phyloP scores from a whole-genome alignment of 2,888 invertebrate species.

The Yponomeuta cagnagella region DNA sequence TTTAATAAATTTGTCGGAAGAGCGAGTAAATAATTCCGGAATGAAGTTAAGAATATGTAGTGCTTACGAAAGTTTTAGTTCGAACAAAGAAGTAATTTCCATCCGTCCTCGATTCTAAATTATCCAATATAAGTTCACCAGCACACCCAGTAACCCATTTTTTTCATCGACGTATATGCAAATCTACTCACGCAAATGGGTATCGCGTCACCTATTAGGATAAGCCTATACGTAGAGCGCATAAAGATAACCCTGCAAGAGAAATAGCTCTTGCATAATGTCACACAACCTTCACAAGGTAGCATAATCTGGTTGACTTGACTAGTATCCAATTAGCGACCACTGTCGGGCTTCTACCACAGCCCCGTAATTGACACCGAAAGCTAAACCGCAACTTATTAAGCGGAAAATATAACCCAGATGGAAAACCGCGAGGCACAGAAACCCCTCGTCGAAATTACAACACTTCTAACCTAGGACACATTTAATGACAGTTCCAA shows the following conservation, averaged over 20 bases:
- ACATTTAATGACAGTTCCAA: neutral
- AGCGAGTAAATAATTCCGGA: too few relatives aligned
- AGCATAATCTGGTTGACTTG: slow-evolving; percentile 60
- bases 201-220: neutral
- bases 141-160: too few relatives aligned
- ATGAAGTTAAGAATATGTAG: too few relatives aligned
- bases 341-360: slow-evolving; percentile 65
- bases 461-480: slow-evolving; percentile 18
- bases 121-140: too few relatives aligned
- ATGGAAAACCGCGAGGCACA: slow-evolving; percentile 36
- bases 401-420: slow-evolving; percentile 47
- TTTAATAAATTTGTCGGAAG: too few relatives aligned
- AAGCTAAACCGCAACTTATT: slow-evolving; percentile 56
- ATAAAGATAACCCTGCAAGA: neutral
- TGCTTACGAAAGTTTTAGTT: too few relatives aligned
- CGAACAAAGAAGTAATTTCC: too few relatives aligned
- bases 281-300: slow-evolving; percentile 53
- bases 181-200: neutral
- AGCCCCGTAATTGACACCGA: slow-evolving; percentile 64
- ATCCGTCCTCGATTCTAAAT: too few relatives aligned
- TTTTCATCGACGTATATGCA: neutral
- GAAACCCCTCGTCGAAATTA: slow-evolving; percentile 33
- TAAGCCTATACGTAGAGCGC: neutral
- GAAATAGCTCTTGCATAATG: slow-evolving; percentile 39
- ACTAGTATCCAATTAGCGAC: slow-evolving; percentile 66